Percentiles rank a stretch among this genome's conserved stretches.
Conservation (phyloP, 2,113 vertebrate species). For the Lethenteron reissneri region DNA sequence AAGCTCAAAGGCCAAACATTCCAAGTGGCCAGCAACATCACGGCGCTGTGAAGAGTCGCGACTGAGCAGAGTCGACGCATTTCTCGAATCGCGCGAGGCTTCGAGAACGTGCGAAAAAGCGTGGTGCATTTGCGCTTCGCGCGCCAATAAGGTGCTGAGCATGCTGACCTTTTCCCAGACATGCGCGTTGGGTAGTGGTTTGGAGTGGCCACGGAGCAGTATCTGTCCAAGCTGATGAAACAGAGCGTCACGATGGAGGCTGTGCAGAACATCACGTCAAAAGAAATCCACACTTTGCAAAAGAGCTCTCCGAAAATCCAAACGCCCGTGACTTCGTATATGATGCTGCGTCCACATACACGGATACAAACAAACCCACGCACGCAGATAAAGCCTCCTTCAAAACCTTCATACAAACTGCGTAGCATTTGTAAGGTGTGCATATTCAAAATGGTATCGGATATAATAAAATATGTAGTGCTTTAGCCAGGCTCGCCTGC, state of each 20-base stretch:
- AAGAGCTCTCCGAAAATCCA: slow-evolving; percentile 44
- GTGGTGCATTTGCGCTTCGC: too few species aligned
- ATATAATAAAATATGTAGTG: not conserved
- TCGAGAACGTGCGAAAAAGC: too few species aligned
- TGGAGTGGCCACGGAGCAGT: slow-evolving; percentile 8
- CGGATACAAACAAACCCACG: slow-evolving; percentile 3
- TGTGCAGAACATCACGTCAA: slow-evolving; percentile 41
- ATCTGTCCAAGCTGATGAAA: slow-evolving; percentile 44
- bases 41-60: too few species aligned
- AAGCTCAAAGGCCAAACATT: too few species aligned
- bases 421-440: not conserved
- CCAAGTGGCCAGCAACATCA: too few species aligned
- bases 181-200: slow-evolving; percentile 4
- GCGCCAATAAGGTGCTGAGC: slow-evolving; percentile 12
- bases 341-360: slow-evolving; percentile 15
- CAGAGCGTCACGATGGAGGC: slow-evolving; percentile 42
- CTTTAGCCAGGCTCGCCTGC: not conserved
- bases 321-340: slow-evolving; percentile 32
- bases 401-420: not conserved
- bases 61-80: too few species aligned
- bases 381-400: not conserved
- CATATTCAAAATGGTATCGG: not conserved
- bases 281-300: slow-evolving; percentile 39
- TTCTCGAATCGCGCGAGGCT: too few species aligned
- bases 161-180: slow-evolving; percentile 1